Percentiles rank a stretch among this genome's conserved stretches.
Conservation (phyloP, 2,888 invertebrate species). For the Amphiduros pacificus region DNA sequence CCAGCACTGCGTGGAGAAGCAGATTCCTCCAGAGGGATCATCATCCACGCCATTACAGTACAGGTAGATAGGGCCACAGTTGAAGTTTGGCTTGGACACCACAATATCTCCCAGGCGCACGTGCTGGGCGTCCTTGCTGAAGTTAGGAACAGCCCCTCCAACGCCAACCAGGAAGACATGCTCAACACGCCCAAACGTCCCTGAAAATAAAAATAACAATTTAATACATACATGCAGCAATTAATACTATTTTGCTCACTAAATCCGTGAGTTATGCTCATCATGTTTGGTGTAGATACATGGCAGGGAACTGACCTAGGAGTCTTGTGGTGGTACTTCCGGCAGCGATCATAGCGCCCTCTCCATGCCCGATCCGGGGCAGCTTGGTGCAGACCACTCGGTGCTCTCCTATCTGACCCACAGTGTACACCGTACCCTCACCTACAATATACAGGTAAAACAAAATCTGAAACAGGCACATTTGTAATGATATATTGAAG, state of each 20-base stretch:
- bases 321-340: constrained; percentile 95
- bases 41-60: constrained; percentile 70
- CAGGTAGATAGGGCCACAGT: constrained; percentile 68
- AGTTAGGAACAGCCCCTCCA: constrained; percentile 96
- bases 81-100: constrained; percentile 44
- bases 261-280: neutral
- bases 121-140: constrained; percentile 86
- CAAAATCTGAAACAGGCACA: too few species aligned
- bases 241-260: neutral
- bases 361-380: constrained; percentile 70
- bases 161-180: constrained; percentile 95
- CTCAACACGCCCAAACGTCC: constrained; percentile 90
- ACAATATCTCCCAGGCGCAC: constrained; percentile 74
- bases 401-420: constrained; percentile 94
- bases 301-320: constrained; percentile 69
- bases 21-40: constrained; percentile 33
- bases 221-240: neutral
- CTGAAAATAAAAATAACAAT: constrained; percentile 50
- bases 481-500: too few species aligned
- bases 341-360: constrained; percentile 92
- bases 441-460: constrained; percentile 89
- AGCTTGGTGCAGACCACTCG: constrained; percentile 96
- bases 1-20: constrained; percentile 80
- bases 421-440: constrained; percentile 96
- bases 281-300: neutral